A percentile compares a stretch with the other conserved stretches of the same genome.
Conservation (phyloP, 2,888 invertebrate genomes). For the Limnephilus auricula region DNA sequence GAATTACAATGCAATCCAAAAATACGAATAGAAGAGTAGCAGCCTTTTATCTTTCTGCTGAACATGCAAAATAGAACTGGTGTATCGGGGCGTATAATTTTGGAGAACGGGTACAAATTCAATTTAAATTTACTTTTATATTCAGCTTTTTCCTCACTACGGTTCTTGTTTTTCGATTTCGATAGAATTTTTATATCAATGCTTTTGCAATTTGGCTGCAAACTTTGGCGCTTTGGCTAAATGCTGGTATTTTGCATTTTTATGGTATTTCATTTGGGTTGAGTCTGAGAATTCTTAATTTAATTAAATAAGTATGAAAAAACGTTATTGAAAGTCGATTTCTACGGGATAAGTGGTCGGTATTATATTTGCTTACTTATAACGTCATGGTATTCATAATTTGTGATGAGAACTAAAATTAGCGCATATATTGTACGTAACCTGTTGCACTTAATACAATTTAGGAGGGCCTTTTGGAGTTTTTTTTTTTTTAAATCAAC, state of each 20-base stretch:
- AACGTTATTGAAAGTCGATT: not conserved
- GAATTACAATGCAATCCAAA: slow-evolving; percentile 62
- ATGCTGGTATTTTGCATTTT: slow-evolving; percentile 34
- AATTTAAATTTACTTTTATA: slow-evolving; percentile 79
- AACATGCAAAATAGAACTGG: slow-evolving; percentile 63
- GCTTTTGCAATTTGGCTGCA: slow-evolving; percentile 40
- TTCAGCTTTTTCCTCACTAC: slow-evolving; percentile 52
- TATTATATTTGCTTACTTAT: not conserved
- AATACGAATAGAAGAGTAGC: slow-evolving; percentile 58
- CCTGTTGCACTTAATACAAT: too few relatives aligned
- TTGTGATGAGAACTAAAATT: too few relatives aligned
- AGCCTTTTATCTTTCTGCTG: slow-evolving; percentile 63
- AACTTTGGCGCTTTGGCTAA: slow-evolving; percentile 24
- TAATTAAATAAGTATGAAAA: not conserved
- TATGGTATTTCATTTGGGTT: slow-evolving; percentile 7
- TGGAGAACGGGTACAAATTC: slow-evolving; percentile 74
- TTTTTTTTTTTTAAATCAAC: too few relatives aligned
- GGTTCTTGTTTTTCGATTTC: slow-evolving; percentile 31
- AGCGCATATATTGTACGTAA: not conserved
- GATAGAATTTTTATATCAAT: slow-evolving; percentile 41
- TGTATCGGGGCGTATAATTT: slow-evolving; percentile 64
- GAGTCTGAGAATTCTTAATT: not conserved
- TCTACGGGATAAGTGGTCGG: not conserved
- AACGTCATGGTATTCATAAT: too few relatives aligned
- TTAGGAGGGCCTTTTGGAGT: too few relatives aligned